A percentile compares a stretch with the other conserved stretches of the same genome.
These are phyloP conservation scores for Rhynchophorus ferrugineus DNA, from an alignment of 1,140 invertebrate genomes.

Conservation along the genomic window DNA sequence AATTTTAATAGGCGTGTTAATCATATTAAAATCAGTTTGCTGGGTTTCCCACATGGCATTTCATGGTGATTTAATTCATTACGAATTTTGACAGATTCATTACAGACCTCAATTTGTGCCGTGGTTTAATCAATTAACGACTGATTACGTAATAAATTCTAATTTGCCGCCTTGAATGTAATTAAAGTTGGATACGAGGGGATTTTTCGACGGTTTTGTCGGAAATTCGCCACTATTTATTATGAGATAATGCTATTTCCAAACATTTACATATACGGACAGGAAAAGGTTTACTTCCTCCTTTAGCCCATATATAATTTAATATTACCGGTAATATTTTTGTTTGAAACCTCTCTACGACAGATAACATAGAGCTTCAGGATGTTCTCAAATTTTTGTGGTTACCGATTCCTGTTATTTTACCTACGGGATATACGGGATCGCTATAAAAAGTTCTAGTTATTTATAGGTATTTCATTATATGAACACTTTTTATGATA, in stretches of 20 bases:
- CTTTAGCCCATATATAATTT: too few species aligned
- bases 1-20: too few species aligned
- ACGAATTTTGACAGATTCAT: neutral
- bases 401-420: slow-evolving; percentile 6
- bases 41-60: neutral
- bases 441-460: neutral
- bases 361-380: slow-evolving; percentile 1
- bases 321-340: too few species aligned
- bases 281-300: too few species aligned
- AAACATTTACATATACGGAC: too few species aligned
- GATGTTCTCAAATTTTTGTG: slow-evolving; percentile 15
- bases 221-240: too few species aligned
- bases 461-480: neutral
- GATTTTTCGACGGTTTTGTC: too few species aligned
- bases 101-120: neutral
- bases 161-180: too few species aligned
- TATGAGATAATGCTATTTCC: too few species aligned
- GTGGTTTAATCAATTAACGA: neutral
- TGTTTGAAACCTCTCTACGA: neutral
- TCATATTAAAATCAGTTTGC: neutral
- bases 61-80: neutral
- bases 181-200: too few species aligned
- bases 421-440: neutral
- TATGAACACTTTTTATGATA: too few species aligned
- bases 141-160: neutral